phyloP scores from a whole-genome alignment of 2,797 vertebrate species.

The Acomys russatus region DNA sequence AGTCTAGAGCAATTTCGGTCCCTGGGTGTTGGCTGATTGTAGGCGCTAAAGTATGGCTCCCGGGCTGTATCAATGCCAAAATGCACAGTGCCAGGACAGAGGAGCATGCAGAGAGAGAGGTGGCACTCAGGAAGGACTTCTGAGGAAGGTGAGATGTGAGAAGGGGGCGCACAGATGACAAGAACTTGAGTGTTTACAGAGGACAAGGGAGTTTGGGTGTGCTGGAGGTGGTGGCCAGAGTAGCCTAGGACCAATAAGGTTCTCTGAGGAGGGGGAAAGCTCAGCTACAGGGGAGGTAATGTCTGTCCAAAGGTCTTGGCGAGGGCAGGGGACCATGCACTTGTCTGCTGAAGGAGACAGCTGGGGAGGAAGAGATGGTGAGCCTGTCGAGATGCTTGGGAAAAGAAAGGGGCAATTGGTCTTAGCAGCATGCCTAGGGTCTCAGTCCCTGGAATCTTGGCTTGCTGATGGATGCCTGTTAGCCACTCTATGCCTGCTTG shows the following conservation, averaged over 20 bases:
- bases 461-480: neutral
- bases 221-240: too few species aligned
- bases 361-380: neutral
- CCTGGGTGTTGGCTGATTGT: neutral
- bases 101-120: too few species aligned
- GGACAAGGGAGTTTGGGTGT: neutral
- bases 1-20: neutral
- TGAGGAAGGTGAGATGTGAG: neutral
- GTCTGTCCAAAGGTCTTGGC: neutral
- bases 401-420: neutral
- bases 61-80: neutral
- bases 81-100: neutral
- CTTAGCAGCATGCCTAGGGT: neutral
- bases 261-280: rapidly evolving
- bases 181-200: neutral
- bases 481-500: neutral
- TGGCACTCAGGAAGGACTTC: neutral
- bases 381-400: neutral
- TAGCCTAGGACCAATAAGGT: neutral
- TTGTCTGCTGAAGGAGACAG: neutral
- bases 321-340: neutral
- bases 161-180: neutral
- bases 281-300: neutral
- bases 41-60: neutral
- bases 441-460: neutral